Base-by-base conservation (phyloP, 2,113 vertebrate species). In the Embiotoca jacksoni region DNA sequence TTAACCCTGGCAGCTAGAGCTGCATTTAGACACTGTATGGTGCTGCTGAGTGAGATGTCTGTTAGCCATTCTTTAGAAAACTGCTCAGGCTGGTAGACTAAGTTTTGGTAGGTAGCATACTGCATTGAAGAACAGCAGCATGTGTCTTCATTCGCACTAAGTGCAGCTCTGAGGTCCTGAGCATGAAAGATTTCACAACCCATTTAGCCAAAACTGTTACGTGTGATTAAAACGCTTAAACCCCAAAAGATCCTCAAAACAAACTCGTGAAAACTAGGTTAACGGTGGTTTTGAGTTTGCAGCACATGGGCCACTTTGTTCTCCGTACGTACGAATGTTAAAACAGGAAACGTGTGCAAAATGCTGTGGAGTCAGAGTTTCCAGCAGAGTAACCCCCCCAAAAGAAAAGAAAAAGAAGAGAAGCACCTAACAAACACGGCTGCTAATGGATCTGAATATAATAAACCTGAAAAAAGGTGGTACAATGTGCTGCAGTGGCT, bases 261-360 rank as follows among this genome's bases (percentile, higher is more conserved):
- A 57, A 70, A 49, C 56, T 16, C 32, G 16, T 60, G 52, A 64
- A 61, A 80, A 76, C 23, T 75, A 58, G 56, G 66, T 61, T 75
- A 59, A 59, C 54, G 3, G 57, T 31, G 30, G 37, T 60, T 78
- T 74, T 16, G 11, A 67, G 37, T 62, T n/a, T 72, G 44, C 44
- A 35, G 61, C 54, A 59, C 46, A 54, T 54, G 46, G 46, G 36
- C 37, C 13, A 37, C 44, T 41, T 15, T 44, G 5, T 44, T 7
- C 36, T 72, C 35, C 62, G 49, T 31, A 53, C 57, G 32, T 54
- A 41, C 37, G 53, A 63, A 64, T 39, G 53, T 58, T 64, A 49
- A 74, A 60, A 62, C 46, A 62, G 35, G 46, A 36, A 4, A 23
- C 10, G 16, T 49, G 56, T 56, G 10, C 39, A 55, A 16, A 14